Base-by-base conservation (phyloP, 2,113 vertebrate genomes). In the Papio anubis region DNA sequence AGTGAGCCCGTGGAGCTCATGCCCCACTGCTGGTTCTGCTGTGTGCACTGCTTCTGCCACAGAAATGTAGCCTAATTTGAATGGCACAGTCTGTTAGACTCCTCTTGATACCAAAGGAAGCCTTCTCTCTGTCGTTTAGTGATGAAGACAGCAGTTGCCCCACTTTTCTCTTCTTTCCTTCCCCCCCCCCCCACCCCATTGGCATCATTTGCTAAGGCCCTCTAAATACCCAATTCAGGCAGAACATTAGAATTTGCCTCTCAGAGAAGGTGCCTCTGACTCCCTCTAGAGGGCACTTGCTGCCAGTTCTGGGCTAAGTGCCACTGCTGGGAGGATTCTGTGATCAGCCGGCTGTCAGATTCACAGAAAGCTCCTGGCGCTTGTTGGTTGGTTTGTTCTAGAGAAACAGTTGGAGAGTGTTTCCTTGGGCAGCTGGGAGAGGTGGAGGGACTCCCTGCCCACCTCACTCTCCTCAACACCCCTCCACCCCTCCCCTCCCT, bases 201-300 rank as follows among this genome's bases (percentile, higher is more conserved):
- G 59, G 20, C 17, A 50, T 85, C 84, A 4, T 40, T 40, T 81
- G 38, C 59, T 70, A 68, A 95, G 43, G 8, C 8, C 32, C 5
- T 35, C 27, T 18, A 21, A 75, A 25, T 17, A 78, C 68, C 27
- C 27, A 27, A 3, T 91, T 48, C 48, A 78, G 76, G 18, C 8
- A 75, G 61, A 35, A 59, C 13, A 0, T 8, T 27, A 85, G 14
- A 52, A 64, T 86, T 40, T 57, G 75, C 88, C 75, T 84, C n/a
- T 50, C 35, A 25, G 40, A 81, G 17, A 72, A 17, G 48, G 35
- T 35, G 40, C 79, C 72, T 30, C 87, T 70, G 25, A n/a, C 16
- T 38, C 38, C 92, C 96, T 90, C 94, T 73, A 96, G 94, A 76
- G 88, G 84, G 90, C 94, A 25, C 90, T 64, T 38, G 52, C 32